phyloP scores from a whole-genome alignment of 2,888 invertebrate genomes.

The Azorinus chamasolen region DNA sequence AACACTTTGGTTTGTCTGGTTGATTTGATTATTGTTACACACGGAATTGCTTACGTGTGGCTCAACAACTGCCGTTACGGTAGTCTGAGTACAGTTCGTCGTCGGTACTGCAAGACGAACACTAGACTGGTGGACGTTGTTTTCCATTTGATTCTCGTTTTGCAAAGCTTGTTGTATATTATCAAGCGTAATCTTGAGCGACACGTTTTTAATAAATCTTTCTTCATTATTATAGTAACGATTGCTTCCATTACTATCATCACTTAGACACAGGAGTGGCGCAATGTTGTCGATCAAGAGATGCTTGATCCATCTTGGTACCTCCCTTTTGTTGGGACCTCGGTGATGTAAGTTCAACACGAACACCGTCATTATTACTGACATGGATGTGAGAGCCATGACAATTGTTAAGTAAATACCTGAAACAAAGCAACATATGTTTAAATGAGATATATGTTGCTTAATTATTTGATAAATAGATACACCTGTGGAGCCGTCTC shows the following conservation, averaged over 20 bases:
- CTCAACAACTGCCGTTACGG: constrained; percentile 9
- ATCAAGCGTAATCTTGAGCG: constrained; percentile 85
- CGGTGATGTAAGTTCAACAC: constrained; percentile 89
- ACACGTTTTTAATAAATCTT: constrained; percentile 80
- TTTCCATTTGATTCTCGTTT: constrained; percentile 79
- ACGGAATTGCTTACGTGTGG: neutral
- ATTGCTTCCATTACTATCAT: constrained; percentile 20
- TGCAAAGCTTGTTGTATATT: constrained; percentile 85
- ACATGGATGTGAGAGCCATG: constrained; percentile 89
- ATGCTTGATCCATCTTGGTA: constrained; percentile 87
- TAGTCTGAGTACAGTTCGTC: neutral
- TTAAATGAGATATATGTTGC: too few species aligned
- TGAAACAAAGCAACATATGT: constrained; percentile 67
- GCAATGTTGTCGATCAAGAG: constrained; percentile 76
- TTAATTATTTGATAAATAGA: too few species aligned
- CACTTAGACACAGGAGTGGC: constrained; percentile 61
- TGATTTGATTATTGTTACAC: constrained; percentile 4
- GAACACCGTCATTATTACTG: constrained; percentile 88
- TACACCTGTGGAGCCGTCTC: too few species aligned
- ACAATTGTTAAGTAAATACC: constrained; percentile 89
- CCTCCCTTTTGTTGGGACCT: constrained; percentile 87
- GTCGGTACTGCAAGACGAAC: neutral
- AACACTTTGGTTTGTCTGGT: constrained; percentile 4
- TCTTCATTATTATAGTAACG: constrained; percentile 61
- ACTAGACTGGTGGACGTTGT: constrained; percentile 9